Conservation (phyloP, 64 coral and sea anemone species). For the Orbicella faveolata region DNA sequence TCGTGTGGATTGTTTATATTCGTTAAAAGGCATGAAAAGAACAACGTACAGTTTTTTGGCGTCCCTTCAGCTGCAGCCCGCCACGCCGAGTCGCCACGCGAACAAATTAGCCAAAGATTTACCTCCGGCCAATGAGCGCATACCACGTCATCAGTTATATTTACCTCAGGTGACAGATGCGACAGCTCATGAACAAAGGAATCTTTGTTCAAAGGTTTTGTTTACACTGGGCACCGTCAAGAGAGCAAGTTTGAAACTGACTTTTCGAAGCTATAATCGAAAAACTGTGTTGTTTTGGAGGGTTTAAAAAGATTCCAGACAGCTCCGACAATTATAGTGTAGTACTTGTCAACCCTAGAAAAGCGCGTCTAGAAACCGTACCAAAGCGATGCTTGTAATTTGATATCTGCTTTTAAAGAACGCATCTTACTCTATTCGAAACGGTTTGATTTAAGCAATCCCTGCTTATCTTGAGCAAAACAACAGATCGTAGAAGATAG, state of each 20-base stretch:
- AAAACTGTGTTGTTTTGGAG: slow-evolving; percentile 2
- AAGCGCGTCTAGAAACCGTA: not conserved
- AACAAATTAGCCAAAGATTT: slow-evolving; percentile 39
- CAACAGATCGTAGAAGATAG: not conserved
- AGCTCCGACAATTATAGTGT: not conserved
- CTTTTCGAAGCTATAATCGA: slow-evolving; percentile 14
- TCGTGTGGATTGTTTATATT: slow-evolving; percentile 10
- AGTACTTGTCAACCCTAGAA: not conserved
- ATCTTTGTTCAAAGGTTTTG: slow-evolving; percentile 41
- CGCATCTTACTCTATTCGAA: not conserved
- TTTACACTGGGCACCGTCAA: not conserved
- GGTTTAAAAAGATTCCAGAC: not conserved
- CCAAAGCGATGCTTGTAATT: not conserved
- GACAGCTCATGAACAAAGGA: slow-evolving; percentile 1
- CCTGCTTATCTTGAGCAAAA: not conserved
- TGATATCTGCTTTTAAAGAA: slow-evolving; percentile 15
- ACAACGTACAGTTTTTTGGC: not conserved
- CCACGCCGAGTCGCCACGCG: slow-evolving; percentile 40
- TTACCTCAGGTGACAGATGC: slow-evolving; percentile 9
- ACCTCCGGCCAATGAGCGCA: not conserved
- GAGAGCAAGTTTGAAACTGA: not conserved
- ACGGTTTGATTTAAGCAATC: not conserved
- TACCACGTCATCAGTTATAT: slow-evolving; percentile 31
- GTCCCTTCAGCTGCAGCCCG: slow-evolving; percentile 18
- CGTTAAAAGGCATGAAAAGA: not conserved